These are phyloP conservation scores for Tinea trinotella DNA, from an alignment of 2,888 invertebrate species.

Conservation along the genomic window DNA sequence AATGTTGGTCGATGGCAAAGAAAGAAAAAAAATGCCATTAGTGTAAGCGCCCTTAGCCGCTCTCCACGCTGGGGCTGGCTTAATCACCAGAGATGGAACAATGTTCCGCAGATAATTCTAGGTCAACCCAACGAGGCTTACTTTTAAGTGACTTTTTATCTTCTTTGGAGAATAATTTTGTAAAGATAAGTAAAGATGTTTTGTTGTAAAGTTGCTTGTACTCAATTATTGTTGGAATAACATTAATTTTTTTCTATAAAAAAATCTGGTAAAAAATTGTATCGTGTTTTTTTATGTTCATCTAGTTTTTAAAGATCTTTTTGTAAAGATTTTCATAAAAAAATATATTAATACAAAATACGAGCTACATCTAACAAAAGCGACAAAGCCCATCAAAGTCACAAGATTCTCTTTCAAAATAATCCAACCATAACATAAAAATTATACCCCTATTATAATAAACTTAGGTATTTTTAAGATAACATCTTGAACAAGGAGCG, in stretches of 20 bases:
- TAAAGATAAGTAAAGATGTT: too few species aligned
- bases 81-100: slow-evolving; percentile 15
- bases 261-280: too few species aligned
- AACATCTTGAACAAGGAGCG: slow-evolving; percentile 8
- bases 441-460: background rate
- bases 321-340: background rate
- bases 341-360: background rate
- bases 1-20: slow-evolving; percentile 8
- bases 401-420: background rate
- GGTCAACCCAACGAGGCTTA: background rate
- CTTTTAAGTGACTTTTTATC: background rate
- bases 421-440: background rate
- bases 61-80: slow-evolving; percentile 5
- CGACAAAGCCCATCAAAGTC: background rate
- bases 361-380: background rate
- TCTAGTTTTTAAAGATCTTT: too few species aligned
- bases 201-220: too few species aligned
- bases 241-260: too few species aligned
- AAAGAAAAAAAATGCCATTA: slow-evolving; percentile 19
- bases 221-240: too few species aligned
- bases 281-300: too few species aligned
- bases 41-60: slow-evolving; percentile 18
- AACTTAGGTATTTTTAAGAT: background rate
- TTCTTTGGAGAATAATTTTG: too few species aligned
- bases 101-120: slow-evolving; percentile 16